These are phyloP conservation scores for Dorcus hopei DNA, from an alignment of 2,888 invertebrate species.

Conservation along the genomic window DNA sequence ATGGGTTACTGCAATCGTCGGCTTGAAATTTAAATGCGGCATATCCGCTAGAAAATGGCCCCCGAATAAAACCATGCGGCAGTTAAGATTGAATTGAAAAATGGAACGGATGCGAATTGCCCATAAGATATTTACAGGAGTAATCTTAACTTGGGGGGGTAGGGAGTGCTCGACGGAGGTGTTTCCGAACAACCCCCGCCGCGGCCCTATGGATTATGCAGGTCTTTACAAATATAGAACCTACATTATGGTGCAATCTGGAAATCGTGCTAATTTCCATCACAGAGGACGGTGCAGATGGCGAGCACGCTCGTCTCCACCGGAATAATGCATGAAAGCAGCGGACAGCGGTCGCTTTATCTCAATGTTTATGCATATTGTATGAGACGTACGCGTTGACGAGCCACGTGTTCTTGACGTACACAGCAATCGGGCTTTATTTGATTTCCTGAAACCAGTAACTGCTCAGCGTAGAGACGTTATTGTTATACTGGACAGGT, in stretches of 20 bases:
- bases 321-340: slow-evolving; percentile 47
- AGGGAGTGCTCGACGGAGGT: neutral
- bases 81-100: slow-evolving; percentile 43
- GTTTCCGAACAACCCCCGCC: slow-evolving; percentile 19
- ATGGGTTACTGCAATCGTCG: neutral
- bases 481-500: too few relatives aligned
- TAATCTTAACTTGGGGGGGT: slow-evolving; percentile 31
- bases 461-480: too few relatives aligned
- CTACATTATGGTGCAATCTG: slow-evolving; percentile 19
- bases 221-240: slow-evolving; percentile 12
- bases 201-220: slow-evolving; percentile 30
- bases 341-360: slow-evolving; percentile 34
- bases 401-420: slow-evolving; percentile 39
- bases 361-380: slow-evolving; percentile 42
- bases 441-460: slow-evolving; percentile 1
- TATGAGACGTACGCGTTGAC: slow-evolving; percentile 34
- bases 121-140: slow-evolving; percentile 45
- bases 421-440: slow-evolving; percentile 19
- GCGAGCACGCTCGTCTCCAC: slow-evolving; percentile 27
- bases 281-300: slow-evolving; percentile 30
- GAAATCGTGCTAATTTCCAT: slow-evolving; percentile 33
- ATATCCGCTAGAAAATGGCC: slow-evolving; percentile 2
- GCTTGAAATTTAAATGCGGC: neutral
- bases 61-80: slow-evolving; percentile 29
- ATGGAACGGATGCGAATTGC: slow-evolving; percentile 40